Evolutionary conservation across 2,797 vertebrate species (phyloP), one percentile per base, ranked within the genome.

Genomic region (Nasua narica): DNA sequence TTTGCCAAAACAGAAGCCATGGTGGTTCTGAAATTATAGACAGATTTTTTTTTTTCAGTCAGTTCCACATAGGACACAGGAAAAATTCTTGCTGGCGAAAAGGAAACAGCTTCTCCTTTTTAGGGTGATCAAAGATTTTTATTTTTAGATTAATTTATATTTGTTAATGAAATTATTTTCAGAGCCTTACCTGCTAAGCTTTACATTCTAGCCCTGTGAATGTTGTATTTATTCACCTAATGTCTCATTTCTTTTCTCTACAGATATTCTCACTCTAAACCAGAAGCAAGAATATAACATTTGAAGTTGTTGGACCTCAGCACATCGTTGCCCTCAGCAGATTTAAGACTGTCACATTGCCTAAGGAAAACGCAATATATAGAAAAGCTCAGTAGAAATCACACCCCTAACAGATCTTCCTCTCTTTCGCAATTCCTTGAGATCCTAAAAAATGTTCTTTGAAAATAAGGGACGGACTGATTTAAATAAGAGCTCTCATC

Each of bases 51-150:
- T 74, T 69, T 84, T 12, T 7, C 13, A 2, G 70, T 88, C 50
- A 79, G 14, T 69, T 88, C 11, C 56, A 76, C 18, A 85, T 6
- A 85, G 18, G 32, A 81, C 46, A 74, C 16, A 81, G 77, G 50
- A 88, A 93, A 93, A 88, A 81, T 62, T 50, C 50, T 77, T 85
- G 48, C 0, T 16, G 21, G 40, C 35, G 32, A 40, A 50, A 93
- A 91, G 35, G 50, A 91, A 93, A 72, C 27, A 89, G 58, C 4
- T 86, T 96, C 37, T 92, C 35, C 43, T 87, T 69, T 91, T 90
- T 27, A 67, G 16, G 19, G 19, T 43, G 13, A 91, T 81, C 27
- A 85, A 43, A 96, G 79, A n/a, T n/a, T n/a, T n/a, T n/a, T n/a
- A n/a, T n/a, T n/a, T n/a, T n/a, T n/a, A n/a, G n/a, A 84, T 91